A percentile compares a stretch with the other conserved stretches of the same genome.
Evolutionary conservation across 2,113 vertebrate genomes (phyloP).

Genomic region (Pyrgilauda ruficollis): DNA sequence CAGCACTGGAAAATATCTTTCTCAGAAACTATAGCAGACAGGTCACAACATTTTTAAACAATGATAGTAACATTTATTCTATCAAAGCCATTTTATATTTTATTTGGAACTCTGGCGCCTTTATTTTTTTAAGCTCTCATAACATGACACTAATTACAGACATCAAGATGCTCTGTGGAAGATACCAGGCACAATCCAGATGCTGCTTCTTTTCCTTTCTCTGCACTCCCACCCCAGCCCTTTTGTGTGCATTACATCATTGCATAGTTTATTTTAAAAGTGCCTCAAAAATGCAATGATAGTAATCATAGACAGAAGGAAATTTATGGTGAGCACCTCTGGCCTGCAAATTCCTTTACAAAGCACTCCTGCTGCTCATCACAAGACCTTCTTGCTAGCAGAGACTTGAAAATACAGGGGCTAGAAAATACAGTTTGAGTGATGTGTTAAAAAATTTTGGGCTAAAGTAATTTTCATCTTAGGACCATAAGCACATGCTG

Average conservation of each 20-base stretch:
- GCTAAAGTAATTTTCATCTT: slow-evolving; percentile 52
- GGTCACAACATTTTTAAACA: slow-evolving; percentile 94
- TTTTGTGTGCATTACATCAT: slow-evolving; percentile 83
- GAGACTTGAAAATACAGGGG: slow-evolving; percentile 55
- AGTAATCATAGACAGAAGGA: slow-evolving; percentile 83
- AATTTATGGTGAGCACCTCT: slow-evolving; percentile 80
- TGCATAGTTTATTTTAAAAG: slow-evolving; percentile 88
- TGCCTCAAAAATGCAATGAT: slow-evolving; percentile 89
- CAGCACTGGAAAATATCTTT: slow-evolving; percentile 80
- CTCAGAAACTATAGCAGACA: slow-evolving; percentile 85
- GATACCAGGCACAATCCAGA: slow-evolving; percentile 78
- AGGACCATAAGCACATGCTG: background rate
- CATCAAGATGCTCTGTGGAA: slow-evolving; percentile 91
- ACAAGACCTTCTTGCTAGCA: slow-evolving; percentile 81
- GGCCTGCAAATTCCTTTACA: slow-evolving; percentile 83
- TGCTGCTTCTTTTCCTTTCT: slow-evolving; percentile 78
- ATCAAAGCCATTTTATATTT: slow-evolving; percentile 97
- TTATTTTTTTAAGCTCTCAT: slow-evolving; percentile 85
- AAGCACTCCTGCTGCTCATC: slow-evolving; percentile 74
- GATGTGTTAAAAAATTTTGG: slow-evolving; percentile 55
- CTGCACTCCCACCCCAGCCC: slow-evolving; percentile 58
- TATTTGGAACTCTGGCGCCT: slow-evolving; percentile 95
- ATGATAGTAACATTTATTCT: slow-evolving; percentile 91
- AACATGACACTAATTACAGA: slow-evolving; percentile 97
- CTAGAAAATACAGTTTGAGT: slow-evolving; percentile 55